Evolutionary conservation across 2,888 invertebrate genomes (phyloP), one percentile per base, ranked within the genome.

Genomic region (Gastracanthus pulcherrimus): DNA sequence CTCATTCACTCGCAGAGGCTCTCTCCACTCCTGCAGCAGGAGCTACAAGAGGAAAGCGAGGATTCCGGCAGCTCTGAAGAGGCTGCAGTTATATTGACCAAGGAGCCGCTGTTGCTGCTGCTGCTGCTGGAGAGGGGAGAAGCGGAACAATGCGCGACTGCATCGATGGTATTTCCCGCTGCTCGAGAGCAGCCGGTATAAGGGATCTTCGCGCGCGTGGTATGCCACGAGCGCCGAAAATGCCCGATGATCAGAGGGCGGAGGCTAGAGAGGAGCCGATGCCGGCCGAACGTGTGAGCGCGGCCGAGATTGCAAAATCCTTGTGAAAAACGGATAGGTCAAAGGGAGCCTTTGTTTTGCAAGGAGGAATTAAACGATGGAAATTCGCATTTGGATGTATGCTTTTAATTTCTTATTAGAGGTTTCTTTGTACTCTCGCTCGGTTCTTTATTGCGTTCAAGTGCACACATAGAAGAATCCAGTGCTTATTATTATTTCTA

Each of bases 131-230:
- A 45, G n/a, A n/a, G n/a, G 45, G 13, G 31, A 26, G 51, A 19
- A 3, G 26, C 11, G 3, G 74, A 48, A 64, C 29, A 55, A 55
- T 55, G 51, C 51, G 51, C 51, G 26, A 26, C 23, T 13, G 55
- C 26, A n/a, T n/a, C 19, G 6, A 19, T 55, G 55, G 55, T 26
- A 55, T 55, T 55, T 55, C 55, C 55, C 55, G n/a, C n/a, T n/a
- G n/a, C n/a, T n/a, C n/a, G n/a, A n/a, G n/a, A n/a, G n/a, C n/a
- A n/a, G n/a, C n/a, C n/a, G n/a, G n/a, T n/a, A n/a, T 26, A 13
- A 55, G 55, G 55, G 55, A 55, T 55, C 55, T 55, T 55, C 55
- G 55, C 55, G 55, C 55, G 55, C n/a, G n/a, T n/a, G n/a, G n/a
- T n/a, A 55, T 55, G 55, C 55, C 26, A 55, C 26, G 6, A n/a